Evolutionary conservation across 2,113 vertebrate species (phyloP).

Genomic region (Tetrao urogallus): DNA sequence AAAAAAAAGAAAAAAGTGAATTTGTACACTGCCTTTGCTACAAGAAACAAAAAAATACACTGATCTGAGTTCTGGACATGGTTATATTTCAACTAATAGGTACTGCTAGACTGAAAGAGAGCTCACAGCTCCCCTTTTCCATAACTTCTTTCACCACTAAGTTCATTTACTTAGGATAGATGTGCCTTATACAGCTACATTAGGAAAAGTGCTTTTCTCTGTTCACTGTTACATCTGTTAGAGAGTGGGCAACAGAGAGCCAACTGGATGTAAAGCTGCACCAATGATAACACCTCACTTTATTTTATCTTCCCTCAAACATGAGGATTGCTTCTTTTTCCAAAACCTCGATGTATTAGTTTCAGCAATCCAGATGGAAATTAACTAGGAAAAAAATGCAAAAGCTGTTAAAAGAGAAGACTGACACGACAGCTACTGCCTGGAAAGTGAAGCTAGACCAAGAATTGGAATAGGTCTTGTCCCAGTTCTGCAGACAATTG

Average conservation of each 20-base stretch:
- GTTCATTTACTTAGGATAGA: not conserved
- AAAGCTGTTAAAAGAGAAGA: constrained; percentile 24
- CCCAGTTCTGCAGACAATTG: constrained; percentile 22
- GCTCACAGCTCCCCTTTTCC: not conserved
- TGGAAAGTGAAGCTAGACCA: not conserved
- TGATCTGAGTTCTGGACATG: not conserved
- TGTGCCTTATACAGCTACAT: not conserved
- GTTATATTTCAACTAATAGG: not conserved
- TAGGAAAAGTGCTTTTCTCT: not conserved
- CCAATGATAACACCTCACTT: not conserved
- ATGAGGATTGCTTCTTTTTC: not conserved
- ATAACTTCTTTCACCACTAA: not conserved
- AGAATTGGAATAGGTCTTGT: constrained; percentile 17
- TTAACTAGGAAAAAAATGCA: not conserved
- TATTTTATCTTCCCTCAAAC: not conserved
- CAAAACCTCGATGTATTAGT: constrained; percentile 16
- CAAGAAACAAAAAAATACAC: not conserved
- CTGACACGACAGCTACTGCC: not conserved
- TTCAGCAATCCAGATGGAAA: constrained; percentile 1
- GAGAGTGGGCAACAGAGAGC: not conserved
- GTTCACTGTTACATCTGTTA: not conserved
- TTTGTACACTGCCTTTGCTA: not conserved
- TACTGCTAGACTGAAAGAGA: not conserved
- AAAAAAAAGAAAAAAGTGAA: not conserved
- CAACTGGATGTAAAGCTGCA: not conserved